Evolutionary conservation across 2,113 vertebrate genomes (phyloP).

Genomic region (Tupaia chinensis): DNA sequence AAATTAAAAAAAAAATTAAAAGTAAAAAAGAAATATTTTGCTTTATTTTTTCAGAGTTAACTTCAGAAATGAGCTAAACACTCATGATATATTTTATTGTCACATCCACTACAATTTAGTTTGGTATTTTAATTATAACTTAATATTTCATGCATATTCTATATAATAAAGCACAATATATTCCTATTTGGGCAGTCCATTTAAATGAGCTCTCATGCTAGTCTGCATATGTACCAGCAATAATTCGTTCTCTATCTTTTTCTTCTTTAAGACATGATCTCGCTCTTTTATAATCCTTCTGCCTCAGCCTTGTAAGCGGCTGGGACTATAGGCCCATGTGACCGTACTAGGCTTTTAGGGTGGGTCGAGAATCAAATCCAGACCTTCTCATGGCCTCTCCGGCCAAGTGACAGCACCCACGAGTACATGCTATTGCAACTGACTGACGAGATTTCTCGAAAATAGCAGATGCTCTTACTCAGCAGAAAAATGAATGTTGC

Average conservation of each 20-base stretch:
- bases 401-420: no score
- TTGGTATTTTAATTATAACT: neutral
- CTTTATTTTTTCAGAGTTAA: neutral
- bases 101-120: neutral
- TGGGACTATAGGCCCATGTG: no score
- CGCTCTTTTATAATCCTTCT: no score
- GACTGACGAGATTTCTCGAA: neutral
- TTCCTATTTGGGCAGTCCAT: neutral
- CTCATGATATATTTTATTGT: neutral
- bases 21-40: neutral
- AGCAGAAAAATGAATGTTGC: neutral
- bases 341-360: no score
- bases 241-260: neutral
- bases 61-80: neutral
- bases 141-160: neutral
- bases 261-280: no score
- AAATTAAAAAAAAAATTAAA: no score
- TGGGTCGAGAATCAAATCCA: no score
- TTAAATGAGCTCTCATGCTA: neutral
- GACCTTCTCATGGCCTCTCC: no score
- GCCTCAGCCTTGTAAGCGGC: no score
- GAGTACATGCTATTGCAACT: no score
- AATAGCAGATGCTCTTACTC: neutral
- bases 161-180: neutral
- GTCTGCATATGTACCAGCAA: neutral